These are phyloP conservation scores for Ditula angustiorana DNA, from an alignment of 2,888 invertebrate genomes.

Conservation along the genomic window DNA sequence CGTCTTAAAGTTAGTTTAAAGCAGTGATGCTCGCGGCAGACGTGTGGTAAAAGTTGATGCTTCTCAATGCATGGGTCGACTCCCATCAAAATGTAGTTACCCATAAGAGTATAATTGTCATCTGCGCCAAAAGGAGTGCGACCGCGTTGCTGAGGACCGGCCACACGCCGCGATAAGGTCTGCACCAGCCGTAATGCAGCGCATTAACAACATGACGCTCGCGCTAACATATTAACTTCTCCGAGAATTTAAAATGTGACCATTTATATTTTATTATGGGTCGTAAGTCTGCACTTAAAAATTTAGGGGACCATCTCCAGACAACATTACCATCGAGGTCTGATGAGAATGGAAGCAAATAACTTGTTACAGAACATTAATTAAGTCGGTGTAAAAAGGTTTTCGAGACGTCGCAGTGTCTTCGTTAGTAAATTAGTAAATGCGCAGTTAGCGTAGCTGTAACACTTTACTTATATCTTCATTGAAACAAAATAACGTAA, in stretches of 20 bases:
- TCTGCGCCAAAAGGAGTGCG: slow-evolving; percentile 33
- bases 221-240: slow-evolving; percentile 16
- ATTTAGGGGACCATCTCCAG: slow-evolving; percentile 6
- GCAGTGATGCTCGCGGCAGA: neutral
- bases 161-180: slow-evolving; percentile 30
- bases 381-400: slow-evolving; percentile 6
- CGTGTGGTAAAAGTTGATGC: slow-evolving; percentile 6
- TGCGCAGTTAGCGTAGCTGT: too few species aligned
- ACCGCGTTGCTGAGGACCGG: slow-evolving; percentile 20
- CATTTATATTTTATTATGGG: slow-evolving; percentile 21
- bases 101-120: slow-evolving; percentile 44
- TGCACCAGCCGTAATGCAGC: slow-evolving; percentile 11
- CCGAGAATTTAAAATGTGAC: slow-evolving; percentile 14
- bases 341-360: neutral
- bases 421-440: too few species aligned
- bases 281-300: slow-evolving; percentile 8
- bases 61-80: slow-evolving; percentile 6
- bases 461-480: too few species aligned
- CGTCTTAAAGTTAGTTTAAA: too few species aligned
- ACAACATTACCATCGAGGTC: neutral
- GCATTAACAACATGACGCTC: slow-evolving; percentile 11
- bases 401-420: neutral
- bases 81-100: slow-evolving; percentile 35
- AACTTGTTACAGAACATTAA: neutral
- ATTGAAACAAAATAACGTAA: slow-evolving; percentile 10